Evolutionary conservation across 2,113 vertebrate genomes (phyloP), one percentile per base, ranked within the genome.

Genomic region (Phrynocephalus versicolor): DNA sequence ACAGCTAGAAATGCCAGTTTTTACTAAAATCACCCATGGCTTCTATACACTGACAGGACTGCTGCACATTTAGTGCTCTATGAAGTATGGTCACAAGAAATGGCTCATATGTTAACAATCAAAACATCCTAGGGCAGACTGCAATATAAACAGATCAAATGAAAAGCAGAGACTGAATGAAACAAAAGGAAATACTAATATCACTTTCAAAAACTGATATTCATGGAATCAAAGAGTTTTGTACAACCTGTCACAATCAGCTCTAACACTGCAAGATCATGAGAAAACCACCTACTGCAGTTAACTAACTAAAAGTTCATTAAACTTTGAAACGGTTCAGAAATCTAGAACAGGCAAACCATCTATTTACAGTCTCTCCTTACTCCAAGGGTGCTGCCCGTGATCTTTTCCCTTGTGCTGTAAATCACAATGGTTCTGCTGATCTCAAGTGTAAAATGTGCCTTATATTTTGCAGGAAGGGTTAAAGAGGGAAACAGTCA

Each of bases 371-470:
- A 5, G 0, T 1, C 30, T 0, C 74, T 89, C 4, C 45, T 88
- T 88, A 45, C 3, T 87, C 37, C 75, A 87, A 92, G 30, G 19
- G 8, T 64, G 30, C 35, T 73, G 8, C 60, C 79, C 1, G 33
- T 65, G 51, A 23, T 78, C 21, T 51, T 71, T 10, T 83, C 1
- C 2, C 1, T 83, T 21, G 84, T 84, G 7, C 30, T 37, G n/a
- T 72, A 83, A 72, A 72, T 79, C 81, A 89, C 70, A 82, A 6
- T 14, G 2, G 7, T 87, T 78, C 57, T n/a, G 0, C 37, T 89
- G 58, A n/a, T 39, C 16, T 64, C 64, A 19, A 92, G 57, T 87
- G 89, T 85, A 86, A 67, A 1, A 82, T 65, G 55, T 62, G 86
- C 37, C 39, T 18, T 83, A 83, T 1, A n/a, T 6, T 62, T 51